Evolutionary conservation across 2,797 vertebrate species (phyloP), one percentile per base, ranked within the genome.

Genomic region (Babyrousa celebensis): DNA sequence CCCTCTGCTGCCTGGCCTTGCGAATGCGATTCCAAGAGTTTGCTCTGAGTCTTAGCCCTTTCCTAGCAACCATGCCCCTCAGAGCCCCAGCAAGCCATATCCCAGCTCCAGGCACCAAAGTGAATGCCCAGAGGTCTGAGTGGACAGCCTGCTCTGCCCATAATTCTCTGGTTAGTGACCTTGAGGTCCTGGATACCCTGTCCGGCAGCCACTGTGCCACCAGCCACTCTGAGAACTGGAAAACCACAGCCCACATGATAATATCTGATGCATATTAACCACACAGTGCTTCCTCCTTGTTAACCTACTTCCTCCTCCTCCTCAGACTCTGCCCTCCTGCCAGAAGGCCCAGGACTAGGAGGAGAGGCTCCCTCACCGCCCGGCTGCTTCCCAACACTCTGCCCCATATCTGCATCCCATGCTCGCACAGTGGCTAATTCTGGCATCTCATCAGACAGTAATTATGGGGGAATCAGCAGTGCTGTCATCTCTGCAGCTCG

Each of bases 361-460:
- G 52, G 75, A 95, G 86, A 83, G 63, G 27, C 86, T 80, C 80
- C 77, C 23, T 94, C 52, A 54, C 67, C 85, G 9, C 89, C 83
- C 68, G 43, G 32, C 87, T 63, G 60, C 94, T 95, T 92, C 62
- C 92, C 93, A 27, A 29, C 87, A 48, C 94, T 1, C 8, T 77
- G 86, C 84, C 96, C 98, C 65, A 25, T 5, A 93, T 90, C 98
- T 95, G 97, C 96, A 95, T 91, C 97, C 91, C 93, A 27, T 27
- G n/a, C 98, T 98, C 94, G 72, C 86, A 56, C 92, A 52, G 95
- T 18, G 97, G 95, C 98, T 98, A 98, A 98, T 98, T 98, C 98
- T 94, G 98, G 98, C 97, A 9, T 92, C 97, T 98, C 98, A 97
- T 97, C 98, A 98, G 98, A 97, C 98, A 43, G 98, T 98, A 98